Conservation (phyloP, 2,113 vertebrate species). For the Chloropsis hardwickii region DNA sequence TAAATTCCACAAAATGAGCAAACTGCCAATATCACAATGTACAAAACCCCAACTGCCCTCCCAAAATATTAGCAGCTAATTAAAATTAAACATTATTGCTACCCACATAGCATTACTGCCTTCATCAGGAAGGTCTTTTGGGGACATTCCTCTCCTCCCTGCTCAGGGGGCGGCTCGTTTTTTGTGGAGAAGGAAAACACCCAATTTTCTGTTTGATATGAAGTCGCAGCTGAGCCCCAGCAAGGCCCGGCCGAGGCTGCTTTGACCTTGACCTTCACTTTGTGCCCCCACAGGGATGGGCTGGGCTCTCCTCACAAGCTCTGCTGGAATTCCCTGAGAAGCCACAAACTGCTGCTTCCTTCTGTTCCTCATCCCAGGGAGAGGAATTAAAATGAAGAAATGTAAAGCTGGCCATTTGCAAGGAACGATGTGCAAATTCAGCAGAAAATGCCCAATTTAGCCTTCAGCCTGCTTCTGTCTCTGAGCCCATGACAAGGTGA, state of each 20-base stretch:
- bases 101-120: background rate
- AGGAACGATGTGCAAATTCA: background rate
- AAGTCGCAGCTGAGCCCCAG: background rate
- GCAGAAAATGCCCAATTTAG: background rate
- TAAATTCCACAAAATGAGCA: background rate
- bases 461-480: background rate
- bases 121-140: background rate
- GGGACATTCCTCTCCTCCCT: background rate
- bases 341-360: fast-evolving
- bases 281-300: fast-evolving
- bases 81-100: background rate
- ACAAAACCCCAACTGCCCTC: background rate
- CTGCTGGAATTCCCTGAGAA: background rate
- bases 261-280: fast-evolving
- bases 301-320: fast-evolving
- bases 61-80: background rate
- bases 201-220: fast-evolving
- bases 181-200: background rate
- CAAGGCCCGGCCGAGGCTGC: fast-evolving
- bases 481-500: background rate
- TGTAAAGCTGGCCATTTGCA: background rate
- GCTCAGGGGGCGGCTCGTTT: fast-evolving
- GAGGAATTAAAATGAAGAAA: background rate
- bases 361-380: background rate
- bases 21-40: background rate